These are phyloP conservation scores for Eurosta solidaginis DNA, from an alignment of 1,140 invertebrate genomes.

Conservation along the genomic window DNA sequence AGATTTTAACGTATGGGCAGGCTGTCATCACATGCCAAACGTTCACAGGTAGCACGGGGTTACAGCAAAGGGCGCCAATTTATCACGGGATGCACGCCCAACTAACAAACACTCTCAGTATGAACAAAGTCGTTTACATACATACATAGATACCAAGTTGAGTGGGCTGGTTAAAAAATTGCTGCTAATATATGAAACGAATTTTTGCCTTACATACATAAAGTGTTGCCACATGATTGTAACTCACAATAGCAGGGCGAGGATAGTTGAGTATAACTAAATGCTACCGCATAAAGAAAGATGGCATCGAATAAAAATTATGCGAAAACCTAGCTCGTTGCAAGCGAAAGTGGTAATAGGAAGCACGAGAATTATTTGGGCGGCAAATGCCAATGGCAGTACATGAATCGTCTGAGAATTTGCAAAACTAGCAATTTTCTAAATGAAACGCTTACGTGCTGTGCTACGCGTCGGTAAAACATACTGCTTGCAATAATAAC, in stretches of 20 bases:
- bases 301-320: not conserved
- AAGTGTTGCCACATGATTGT: slow-evolving; percentile 15
- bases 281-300: not conserved
- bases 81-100: not conserved
- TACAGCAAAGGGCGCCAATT: not conserved
- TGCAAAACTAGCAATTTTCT: slow-evolving; percentile 24
- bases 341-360: not conserved
- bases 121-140: not conserved
- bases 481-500: not conserved
- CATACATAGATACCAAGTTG: not conserved
- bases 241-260: not conserved
- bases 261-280: not conserved
- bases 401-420: not conserved
- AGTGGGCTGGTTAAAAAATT: too few species aligned
- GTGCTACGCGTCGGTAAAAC: not conserved
- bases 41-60: not conserved
- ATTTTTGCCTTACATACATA: too few species aligned
- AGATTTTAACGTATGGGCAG: slow-evolving; percentile 1
- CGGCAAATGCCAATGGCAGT: not conserved
- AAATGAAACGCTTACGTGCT: not conserved
- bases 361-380: not conserved
- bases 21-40: slow-evolving; percentile 13
- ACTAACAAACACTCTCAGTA: not conserved
- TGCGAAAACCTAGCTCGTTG: not conserved
- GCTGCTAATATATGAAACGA: too few species aligned